These are phyloP conservation scores for Phyllotreta striolata DNA, from an alignment of 2,888 invertebrate genomes.

Conservation along the genomic window DNA sequence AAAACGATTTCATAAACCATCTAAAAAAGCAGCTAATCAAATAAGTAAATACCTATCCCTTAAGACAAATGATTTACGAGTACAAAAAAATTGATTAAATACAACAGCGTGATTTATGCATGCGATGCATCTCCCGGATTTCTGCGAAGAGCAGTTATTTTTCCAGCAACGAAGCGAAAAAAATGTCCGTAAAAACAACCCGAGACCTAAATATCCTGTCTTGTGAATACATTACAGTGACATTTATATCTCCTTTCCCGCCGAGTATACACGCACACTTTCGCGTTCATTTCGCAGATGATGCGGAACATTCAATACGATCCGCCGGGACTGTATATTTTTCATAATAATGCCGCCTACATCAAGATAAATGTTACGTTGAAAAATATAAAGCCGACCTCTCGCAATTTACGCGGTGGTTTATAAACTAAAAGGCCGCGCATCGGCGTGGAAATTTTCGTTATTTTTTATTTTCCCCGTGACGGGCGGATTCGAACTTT, in stretches of 20 bases:
- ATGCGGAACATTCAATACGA: slow-evolving; percentile 3
- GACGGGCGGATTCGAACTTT: too few species aligned
- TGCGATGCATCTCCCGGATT: too few species aligned
- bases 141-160: too few species aligned
- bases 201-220: not conserved
- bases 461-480: too few species aligned
- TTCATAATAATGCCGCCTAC: not conserved
- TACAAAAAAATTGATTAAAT: too few species aligned
- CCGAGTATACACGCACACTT: not conserved
- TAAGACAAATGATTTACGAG: too few species aligned
- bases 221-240: slow-evolving; percentile 4
- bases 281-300: slow-evolving; percentile 2
- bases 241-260: slow-evolving; percentile 1
- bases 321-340: slow-evolving; percentile 1
- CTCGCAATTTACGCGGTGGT: not conserved
- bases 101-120: too few species aligned
- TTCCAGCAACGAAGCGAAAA: too few species aligned
- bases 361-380: slow-evolving; percentile 4
- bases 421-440: not conserved
- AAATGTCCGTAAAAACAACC: not conserved
- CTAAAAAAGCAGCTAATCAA: too few species aligned
- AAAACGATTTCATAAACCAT: too few species aligned
- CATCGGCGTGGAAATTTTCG: too few species aligned
- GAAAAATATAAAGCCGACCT: slow-evolving; percentile 2
- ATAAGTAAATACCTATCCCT: too few species aligned